A percentile compares a stretch with the other conserved stretches of the same genome.
These are phyloP conservation scores for Argyresthia goedartella DNA, from an alignment of 2,888 invertebrate genomes.

Conservation along the genomic window DNA sequence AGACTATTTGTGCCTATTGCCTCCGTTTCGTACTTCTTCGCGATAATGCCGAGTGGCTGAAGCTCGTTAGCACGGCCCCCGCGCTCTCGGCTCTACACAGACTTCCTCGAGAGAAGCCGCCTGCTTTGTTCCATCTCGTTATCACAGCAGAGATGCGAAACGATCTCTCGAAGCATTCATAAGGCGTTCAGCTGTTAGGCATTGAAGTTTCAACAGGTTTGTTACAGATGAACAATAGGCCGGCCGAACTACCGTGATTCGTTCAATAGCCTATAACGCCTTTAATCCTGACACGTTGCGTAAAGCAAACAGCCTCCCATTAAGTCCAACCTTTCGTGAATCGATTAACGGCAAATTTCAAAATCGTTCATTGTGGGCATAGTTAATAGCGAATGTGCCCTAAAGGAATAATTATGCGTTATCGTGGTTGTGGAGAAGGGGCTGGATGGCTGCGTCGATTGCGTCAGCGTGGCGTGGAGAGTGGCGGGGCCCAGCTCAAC, in stretches of 20 bases:
- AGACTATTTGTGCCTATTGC: background rate
- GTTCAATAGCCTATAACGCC: background rate
- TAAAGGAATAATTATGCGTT: constrained; percentile 63
- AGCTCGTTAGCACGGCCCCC: constrained; percentile 40
- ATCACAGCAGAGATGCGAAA: background rate
- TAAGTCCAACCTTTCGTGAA: constrained; percentile 58
- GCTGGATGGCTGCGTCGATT: constrained; percentile 40
- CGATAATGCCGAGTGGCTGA: constrained; percentile 49
- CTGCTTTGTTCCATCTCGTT: constrained; percentile 23
- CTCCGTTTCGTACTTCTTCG: constrained; percentile 53
- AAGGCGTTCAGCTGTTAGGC: background rate
- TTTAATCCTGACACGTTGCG: constrained; percentile 23
- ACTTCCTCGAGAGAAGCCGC: constrained; percentile 23
- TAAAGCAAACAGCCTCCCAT: constrained; percentile 39
- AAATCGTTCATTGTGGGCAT: constrained; percentile 47
- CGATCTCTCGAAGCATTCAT: too few species aligned
- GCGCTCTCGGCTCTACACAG: constrained; percentile 5
- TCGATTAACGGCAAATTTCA: constrained; percentile 36
- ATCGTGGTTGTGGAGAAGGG: constrained; percentile 54
- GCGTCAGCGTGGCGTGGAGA: constrained; percentile 58
- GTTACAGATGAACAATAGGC: background rate
- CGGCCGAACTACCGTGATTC: background rate
- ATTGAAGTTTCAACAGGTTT: background rate
- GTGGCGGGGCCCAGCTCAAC: constrained; percentile 65
- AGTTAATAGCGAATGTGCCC: constrained; percentile 56